A percentile compares a stretch with the other conserved stretches of the same genome.
phyloP scores from a whole-genome alignment of 2,888 invertebrate species.

The Drosophila mercatorum region DNA sequence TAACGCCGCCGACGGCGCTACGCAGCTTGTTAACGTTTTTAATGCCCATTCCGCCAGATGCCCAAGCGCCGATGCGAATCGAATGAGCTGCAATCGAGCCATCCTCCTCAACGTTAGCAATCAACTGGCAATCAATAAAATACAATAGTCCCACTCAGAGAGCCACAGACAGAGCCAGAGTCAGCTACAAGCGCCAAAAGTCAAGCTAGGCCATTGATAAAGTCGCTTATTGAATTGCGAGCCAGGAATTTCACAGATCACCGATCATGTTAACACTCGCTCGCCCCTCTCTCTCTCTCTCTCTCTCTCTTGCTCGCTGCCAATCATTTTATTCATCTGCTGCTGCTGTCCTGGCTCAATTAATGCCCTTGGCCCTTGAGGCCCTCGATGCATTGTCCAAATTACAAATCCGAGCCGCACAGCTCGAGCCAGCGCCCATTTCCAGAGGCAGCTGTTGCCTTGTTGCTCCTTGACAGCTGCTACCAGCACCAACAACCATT shows the following conservation, averaged over 20 bases:
- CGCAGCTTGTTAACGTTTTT: constrained; percentile 78
- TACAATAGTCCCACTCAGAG: constrained; percentile 23
- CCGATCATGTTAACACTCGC: constrained; percentile 4
- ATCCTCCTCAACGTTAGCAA: constrained; percentile 44
- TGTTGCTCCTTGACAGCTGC: constrained; percentile 41
- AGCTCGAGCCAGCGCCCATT: constrained; percentile 9
- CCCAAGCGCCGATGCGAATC: constrained; percentile 5
- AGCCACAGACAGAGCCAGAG: not conserved
- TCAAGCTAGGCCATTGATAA: constrained; percentile 41
- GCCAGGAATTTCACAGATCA: constrained; percentile 25
- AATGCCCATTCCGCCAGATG: constrained; percentile 31
- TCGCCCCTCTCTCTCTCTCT: not conserved
- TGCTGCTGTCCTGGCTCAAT: constrained; percentile 2
- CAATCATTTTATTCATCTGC: constrained; percentile 6
- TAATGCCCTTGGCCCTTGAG: constrained; percentile 15
- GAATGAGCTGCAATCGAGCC: constrained; percentile 14
- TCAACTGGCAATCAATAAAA: constrained; percentile 47
- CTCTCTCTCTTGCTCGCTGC: not conserved
- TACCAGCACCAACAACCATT: constrained; percentile 14
- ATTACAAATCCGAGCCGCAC: constrained; percentile 8
- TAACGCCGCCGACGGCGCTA: constrained; percentile 79
- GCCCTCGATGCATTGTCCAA: constrained; percentile 16
- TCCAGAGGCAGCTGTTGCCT: constrained; percentile 24
- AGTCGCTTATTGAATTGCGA: constrained; percentile 24
- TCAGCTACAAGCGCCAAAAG: constrained; percentile 32